phyloP scores from a whole-genome alignment of 2,797 vertebrate species.

The Kryptolebias ocellatus region DNA sequence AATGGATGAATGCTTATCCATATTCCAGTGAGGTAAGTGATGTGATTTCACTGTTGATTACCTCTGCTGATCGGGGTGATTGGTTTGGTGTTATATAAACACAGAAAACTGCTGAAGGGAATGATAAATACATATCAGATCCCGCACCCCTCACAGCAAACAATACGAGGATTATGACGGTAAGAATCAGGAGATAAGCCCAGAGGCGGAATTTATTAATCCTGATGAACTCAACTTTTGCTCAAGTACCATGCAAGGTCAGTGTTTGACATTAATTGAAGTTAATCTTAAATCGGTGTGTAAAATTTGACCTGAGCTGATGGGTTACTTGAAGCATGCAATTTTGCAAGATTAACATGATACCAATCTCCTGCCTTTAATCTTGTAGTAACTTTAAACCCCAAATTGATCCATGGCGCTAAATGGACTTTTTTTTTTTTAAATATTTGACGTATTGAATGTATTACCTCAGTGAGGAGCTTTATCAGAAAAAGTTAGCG shows the following conservation, averaged over 20 bases:
- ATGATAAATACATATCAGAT: conserved; percentile 61
- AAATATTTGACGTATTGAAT: conserved; percentile 51
- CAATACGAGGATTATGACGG: conserved; percentile 72
- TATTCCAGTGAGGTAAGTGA: conserved; percentile 73
- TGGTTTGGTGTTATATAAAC: conserved; percentile 79
- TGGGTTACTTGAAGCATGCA: conserved; percentile 48
- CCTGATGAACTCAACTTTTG: conserved; percentile 54
- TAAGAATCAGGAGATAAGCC: conserved; percentile 42
- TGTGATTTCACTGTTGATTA: conserved; percentile 82
- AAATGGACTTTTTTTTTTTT: conserved; percentile 47
- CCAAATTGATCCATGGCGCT: conserved; percentile 64
- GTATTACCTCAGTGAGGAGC: conserved; percentile 50
- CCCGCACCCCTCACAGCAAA: conserved; percentile 67
- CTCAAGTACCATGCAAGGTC: conserved; percentile 60
- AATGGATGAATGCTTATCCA: conserved; percentile 78
- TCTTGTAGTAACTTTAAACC: conserved; percentile 63
- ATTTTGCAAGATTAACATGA: conserved; percentile 68
- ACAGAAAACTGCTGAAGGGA: conserved; percentile 62
- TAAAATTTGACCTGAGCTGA: conserved; percentile 51
- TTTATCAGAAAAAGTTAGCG: conserved; percentile 59
- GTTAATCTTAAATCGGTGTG: conserved; percentile 42
- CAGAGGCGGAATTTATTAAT: conserved; percentile 64
- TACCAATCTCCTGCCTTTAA: conserved; percentile 68
- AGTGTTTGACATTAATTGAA: conserved; percentile 53
- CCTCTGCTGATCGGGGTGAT: conserved; percentile 74